phyloP scores from a whole-genome alignment of 2,888 invertebrate genomes.

The Busseola fusca region DNA sequence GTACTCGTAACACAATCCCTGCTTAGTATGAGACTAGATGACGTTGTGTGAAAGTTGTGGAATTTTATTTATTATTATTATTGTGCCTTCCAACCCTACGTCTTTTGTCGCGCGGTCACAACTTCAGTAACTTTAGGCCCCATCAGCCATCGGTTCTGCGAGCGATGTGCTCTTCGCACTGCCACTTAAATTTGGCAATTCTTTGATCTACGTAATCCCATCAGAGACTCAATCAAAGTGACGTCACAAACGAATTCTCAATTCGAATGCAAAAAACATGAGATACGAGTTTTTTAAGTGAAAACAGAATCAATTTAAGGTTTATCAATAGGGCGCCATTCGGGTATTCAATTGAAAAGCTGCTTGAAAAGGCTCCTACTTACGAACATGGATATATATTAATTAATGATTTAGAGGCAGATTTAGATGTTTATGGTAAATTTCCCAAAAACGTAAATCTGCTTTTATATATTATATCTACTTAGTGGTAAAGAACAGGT shows the following conservation, averaged over 20 bases:
- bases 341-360: background rate
- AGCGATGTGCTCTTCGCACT: background rate
- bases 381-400: background rate
- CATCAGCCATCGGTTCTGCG: no score
- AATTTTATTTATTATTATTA: no score
- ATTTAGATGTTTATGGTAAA: background rate
- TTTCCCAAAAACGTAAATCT: background rate
- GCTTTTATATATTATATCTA: no score
- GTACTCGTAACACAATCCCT: no score
- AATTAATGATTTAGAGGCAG: background rate
- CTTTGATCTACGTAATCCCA: background rate
- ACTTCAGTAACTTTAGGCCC: no score
- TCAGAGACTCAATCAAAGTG: background rate
- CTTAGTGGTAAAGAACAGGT: no score
- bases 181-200: background rate
- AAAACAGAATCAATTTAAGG: background rate
- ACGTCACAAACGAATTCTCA: constrained; percentile 4
- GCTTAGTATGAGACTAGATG: no score
- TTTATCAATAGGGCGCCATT: constrained; percentile 7
- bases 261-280: constrained; percentile 3
- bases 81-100: no score
- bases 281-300: constrained; percentile 2
- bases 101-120: no score
- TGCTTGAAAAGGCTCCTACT: background rate
- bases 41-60: no score